phyloP scores from a whole-genome alignment of 2,113 vertebrate species.

The Antigone vipio region DNA sequence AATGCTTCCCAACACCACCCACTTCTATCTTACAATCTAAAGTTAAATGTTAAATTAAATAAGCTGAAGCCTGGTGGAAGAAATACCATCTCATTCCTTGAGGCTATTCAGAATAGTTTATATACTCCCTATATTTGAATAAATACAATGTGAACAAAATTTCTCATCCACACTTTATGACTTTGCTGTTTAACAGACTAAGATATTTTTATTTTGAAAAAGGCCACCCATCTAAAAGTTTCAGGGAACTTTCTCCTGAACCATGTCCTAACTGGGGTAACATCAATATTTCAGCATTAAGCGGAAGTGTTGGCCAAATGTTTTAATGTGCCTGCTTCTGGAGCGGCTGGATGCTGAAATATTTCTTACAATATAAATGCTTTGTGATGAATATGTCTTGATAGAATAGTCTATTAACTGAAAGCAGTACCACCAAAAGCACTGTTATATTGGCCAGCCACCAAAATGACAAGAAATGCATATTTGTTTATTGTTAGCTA shows the following conservation, averaged over 20 bases:
- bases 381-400: background rate
- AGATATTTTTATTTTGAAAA: background rate
- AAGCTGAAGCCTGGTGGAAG: background rate
- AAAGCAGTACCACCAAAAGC: background rate
- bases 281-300: background rate
- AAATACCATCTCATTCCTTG: background rate
- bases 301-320: background rate
- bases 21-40: constrained; percentile 5
- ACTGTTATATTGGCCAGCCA: background rate
- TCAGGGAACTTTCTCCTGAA: background rate
- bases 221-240: background rate
- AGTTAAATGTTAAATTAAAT: constrained; percentile 19
- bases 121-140: background rate
- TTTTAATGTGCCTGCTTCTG: background rate
- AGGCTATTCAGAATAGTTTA: background rate
- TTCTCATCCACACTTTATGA: background rate
- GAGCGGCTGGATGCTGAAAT: background rate
- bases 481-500: constrained; percentile 1
- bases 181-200: background rate
- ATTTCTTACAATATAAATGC: background rate
- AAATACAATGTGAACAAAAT: background rate
- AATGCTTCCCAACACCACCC: constrained; percentile 20
- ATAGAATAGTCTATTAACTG: background rate
- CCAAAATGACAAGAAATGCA: background rate
- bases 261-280: background rate